Evolutionary conservation across 30 jellyfish, hydroid and myxozoan genomes (phyloP), one percentile per base, ranked within the genome.

Genomic region (Hydractinia symbiolongicarpus): DNA sequence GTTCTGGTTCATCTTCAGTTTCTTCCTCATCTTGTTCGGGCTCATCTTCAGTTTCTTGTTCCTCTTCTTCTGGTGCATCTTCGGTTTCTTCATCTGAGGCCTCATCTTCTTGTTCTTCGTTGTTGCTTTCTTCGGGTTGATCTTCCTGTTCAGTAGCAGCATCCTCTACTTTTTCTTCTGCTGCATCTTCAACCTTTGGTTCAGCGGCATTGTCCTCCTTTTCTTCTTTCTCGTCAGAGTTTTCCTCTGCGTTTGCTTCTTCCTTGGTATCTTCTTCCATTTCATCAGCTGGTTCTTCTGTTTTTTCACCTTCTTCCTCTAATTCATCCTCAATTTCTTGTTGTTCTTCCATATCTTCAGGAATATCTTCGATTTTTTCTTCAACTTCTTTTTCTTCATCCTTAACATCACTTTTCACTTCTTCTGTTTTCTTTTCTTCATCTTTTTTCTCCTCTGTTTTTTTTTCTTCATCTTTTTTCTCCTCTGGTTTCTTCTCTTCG

Each of bases 241-340:
- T 49, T 44, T 72, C 84, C 14, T 49, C 13, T 54, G 50, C 72
- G 44, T 52, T 13, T 74, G 74, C 72, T 11, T 53, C 67, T 9
- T 69, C 67, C 16, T 85, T 60, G 7, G 71, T 72, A 19, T 14
- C 15, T 49, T 77, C 83, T 4, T 68, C 16, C 7, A 62, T 13
- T 15, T 19, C 72, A 51, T n/a, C 51, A 20, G 40, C 66, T 10
- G 30, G 19, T 44, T 52, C 55, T 19, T 83, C 78, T 6, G 30
- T 16, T 14, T 73, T 82, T 7, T 40, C 17, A 10, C 13, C 40
- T 66, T 75, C 78, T 7, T 53, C 15, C 67, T 76, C 67, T 20
- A 77, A 19, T 68, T 68, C 44, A 68, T 68, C 78, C 78, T 68
- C 44, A 14, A 68, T 68, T 19, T 68, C 78, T 68, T 68, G n/a